Evolutionary conservation across 1,140 invertebrate genomes (phyloP).

Genomic region (Marisa cornuarietis): DNA sequence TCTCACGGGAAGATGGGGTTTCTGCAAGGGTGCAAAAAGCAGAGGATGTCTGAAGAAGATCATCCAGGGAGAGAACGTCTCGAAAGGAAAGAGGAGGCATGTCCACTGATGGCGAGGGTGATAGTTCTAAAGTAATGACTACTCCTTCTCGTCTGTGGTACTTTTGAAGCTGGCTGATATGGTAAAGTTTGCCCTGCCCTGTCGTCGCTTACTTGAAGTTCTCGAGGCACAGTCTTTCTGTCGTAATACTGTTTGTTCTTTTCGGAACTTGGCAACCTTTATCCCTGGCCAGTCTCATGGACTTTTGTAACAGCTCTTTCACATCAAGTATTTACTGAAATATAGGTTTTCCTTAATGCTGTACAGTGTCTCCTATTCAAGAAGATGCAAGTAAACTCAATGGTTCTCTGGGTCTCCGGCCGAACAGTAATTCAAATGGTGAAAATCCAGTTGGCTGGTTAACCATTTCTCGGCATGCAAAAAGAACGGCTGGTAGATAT

Average conservation of each 20-base stretch:
- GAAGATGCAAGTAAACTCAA: constrained; percentile 34
- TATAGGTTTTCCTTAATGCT: constrained; percentile 27
- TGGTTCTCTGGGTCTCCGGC: constrained; percentile 14
- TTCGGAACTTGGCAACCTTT: no score
- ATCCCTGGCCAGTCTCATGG: neutral
- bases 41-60: no score
- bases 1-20: no score
- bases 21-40: no score
- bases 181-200: no score
- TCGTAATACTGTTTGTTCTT: constrained; percentile 17
- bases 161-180: no score
- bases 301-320: neutral
- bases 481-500: constrained; percentile 33
- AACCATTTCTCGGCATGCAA: constrained; percentile 22
- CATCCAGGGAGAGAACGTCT: no score
- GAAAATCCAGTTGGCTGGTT: constrained; percentile 27
- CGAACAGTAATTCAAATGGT: constrained; percentile 27
- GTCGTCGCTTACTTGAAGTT: constrained; percentile 31
- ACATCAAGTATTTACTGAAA: constrained; percentile 26
- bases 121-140: no score
- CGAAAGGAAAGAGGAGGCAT: no score
- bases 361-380: constrained; percentile 32
- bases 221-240: neutral
- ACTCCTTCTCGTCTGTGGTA: no score
- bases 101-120: no score